A percentile compares a stretch with the other conserved stretches of the same genome.
These are phyloP conservation scores for Spisula subtruncata DNA, from an alignment of 2,888 invertebrate genomes.

Conservation along the genomic window DNA sequence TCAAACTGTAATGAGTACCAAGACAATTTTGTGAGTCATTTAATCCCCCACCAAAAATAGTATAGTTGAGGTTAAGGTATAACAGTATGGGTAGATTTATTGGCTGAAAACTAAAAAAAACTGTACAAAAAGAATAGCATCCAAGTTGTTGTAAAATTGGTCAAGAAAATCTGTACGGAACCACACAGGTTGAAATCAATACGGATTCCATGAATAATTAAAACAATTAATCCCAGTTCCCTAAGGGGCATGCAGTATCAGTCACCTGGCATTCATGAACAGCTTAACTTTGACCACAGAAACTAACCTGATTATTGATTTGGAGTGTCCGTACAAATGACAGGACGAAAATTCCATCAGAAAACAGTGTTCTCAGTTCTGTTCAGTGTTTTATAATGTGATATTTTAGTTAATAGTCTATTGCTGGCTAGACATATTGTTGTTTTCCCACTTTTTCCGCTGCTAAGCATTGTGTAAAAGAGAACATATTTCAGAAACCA, in stretches of 20 bases:
- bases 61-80: no score
- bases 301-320: slow-evolving; percentile 19
- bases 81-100: no score
- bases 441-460: background rate
- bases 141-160: background rate
- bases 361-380: background rate
- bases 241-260: background rate
- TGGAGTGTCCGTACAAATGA: background rate
- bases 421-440: background rate
- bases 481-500: background rate
- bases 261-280: background rate
- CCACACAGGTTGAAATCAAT: background rate
- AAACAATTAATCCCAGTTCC: slow-evolving; percentile 15
- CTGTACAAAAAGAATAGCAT: no score
- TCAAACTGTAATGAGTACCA: no score
- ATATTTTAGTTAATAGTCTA: background rate
- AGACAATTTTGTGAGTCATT: no score
- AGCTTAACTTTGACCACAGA: background rate
- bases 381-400: background rate
- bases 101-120: no score
- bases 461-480: background rate
- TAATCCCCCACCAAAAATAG: no score
- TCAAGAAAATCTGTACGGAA: background rate
- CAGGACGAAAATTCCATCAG: background rate
- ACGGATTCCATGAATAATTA: slow-evolving; percentile 13